phyloP scores from a whole-genome alignment of 2,888 invertebrate species.

The Protophormia terraenovae region DNA sequence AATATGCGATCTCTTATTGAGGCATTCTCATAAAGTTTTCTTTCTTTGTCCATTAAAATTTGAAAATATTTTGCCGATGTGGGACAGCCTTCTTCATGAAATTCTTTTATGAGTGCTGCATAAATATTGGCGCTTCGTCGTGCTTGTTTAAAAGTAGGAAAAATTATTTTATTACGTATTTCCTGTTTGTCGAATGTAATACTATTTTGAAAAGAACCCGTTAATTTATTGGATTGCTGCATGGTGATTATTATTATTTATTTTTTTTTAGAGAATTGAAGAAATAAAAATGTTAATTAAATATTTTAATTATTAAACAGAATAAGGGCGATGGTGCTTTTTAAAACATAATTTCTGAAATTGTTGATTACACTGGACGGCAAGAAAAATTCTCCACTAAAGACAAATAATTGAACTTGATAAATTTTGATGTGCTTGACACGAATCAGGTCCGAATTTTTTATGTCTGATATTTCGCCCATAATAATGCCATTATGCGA shows the following conservation, averaged over 20 bases:
- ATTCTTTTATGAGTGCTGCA: slow-evolving; percentile 73
- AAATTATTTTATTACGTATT: slow-evolving; percentile 31
- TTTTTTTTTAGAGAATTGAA: too few relatives aligned
- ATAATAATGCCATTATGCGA: too few relatives aligned
- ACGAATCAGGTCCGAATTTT: too few relatives aligned
- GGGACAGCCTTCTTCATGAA: slow-evolving; percentile 74
- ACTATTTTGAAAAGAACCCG: slow-evolving; percentile 12
- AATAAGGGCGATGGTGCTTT: too few relatives aligned
- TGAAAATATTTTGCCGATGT: slow-evolving; percentile 73
- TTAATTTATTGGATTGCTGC: neutral
- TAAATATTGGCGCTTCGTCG: slow-evolving; percentile 72
- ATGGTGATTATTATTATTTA: neutral
- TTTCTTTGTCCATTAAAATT: slow-evolving; percentile 73
- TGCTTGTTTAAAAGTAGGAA: slow-evolving; percentile 71
- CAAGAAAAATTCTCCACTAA: too few relatives aligned
- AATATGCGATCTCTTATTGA: slow-evolving; percentile 71
- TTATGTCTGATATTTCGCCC: too few relatives aligned
- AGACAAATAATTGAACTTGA: too few relatives aligned
- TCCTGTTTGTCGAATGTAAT: slow-evolving; percentile 59
- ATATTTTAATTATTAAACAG: too few relatives aligned
- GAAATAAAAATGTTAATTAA: too few relatives aligned
- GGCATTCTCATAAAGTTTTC: slow-evolving; percentile 66
- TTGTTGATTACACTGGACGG: too few relatives aligned
- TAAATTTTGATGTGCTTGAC: too few relatives aligned
- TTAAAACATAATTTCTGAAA: too few relatives aligned